Base-by-base conservation (phyloP, 2,113 vertebrate species). In the Greenwoodochromis staneri region DNA sequence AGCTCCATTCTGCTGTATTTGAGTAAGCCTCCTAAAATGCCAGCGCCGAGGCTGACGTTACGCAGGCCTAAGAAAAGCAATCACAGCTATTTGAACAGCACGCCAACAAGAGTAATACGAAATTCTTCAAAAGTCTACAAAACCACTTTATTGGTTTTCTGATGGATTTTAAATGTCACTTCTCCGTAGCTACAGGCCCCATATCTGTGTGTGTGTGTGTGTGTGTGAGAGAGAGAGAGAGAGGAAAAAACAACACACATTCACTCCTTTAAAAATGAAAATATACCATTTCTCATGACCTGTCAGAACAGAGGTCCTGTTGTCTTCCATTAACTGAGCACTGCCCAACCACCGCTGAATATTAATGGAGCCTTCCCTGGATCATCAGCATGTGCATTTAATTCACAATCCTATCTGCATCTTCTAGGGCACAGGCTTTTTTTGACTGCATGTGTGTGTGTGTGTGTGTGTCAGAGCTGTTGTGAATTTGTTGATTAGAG, bases 301-400 rank as follows among this genome's bases (percentile, higher is more conserved):
- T 94, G 92, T 95, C 92, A 91, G 95, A 97, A 97, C 96, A 97
- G 95, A 96, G 96, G 94, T 95, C 93, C 94, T 96, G 96, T 97
- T 97, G 96, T 97, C 92, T 96, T 92, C 95, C 95, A 94, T 97
- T 95, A 94, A 96, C 94, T 57, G 91, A 96, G 95, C 94, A 81
- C 94, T 91, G 92, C 89, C 90, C 91, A 95, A 96, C 96, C 94
- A 94, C 91, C 85, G 10, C 94, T 92, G 96, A 95, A 96, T 97
- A 96, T 97, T 96, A 97, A 97, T 97, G 95, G 92, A 92, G 93
- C 87, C 91, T 91, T 90, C 90, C 92, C 92, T 91, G 94, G 91
- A 94, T 94, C 93, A 94, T 94, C 89, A 85, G 94, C 85, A 89
- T 87, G 92, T 88, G 93, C 92, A 87, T 93, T 93, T 95, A 95